Evolutionary conservation across 2,113 vertebrate genomes (phyloP).

Genomic region (Ploceus nigricollis): DNA sequence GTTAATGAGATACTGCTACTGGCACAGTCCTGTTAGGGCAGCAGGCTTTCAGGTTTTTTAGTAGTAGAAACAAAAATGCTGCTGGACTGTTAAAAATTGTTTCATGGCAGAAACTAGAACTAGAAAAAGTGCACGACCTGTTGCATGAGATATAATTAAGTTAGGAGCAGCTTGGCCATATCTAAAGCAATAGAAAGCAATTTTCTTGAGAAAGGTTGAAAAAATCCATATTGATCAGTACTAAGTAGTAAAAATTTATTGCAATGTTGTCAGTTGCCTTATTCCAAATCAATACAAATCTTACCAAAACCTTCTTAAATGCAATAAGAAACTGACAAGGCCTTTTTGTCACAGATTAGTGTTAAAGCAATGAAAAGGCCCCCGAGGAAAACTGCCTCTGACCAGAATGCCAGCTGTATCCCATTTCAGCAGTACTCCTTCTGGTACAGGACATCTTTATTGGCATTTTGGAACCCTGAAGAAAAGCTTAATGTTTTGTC

Average conservation of each 20-base stretch:
- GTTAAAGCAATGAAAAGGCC: conserved; percentile 74
- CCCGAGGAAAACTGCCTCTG: conserved; percentile 67
- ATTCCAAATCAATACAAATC: conserved; percentile 85
- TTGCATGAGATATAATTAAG: conserved; percentile 76
- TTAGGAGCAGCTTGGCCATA: conserved; percentile 57
- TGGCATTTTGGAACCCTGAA: conserved; percentile 16
- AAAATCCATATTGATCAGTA: conserved; percentile 86
- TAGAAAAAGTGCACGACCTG: conserved; percentile 65
- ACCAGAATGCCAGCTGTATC: conserved; percentile 47
- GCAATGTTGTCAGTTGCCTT: conserved; percentile 76
- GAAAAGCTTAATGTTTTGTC: not conserved
- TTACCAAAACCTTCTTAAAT: conserved; percentile 78
- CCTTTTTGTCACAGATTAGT: conserved; percentile 80
- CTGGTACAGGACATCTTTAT: conserved; percentile 26
- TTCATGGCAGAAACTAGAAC: not conserved
- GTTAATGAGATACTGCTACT: not conserved
- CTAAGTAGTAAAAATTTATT: conserved; percentile 89
- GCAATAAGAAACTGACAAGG: conserved; percentile 76
- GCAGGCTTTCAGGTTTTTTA: not conserved
- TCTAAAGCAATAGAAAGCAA: conserved; percentile 78
- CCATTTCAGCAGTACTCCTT: conserved; percentile 7
- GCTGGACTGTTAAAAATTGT: conserved; percentile 2
- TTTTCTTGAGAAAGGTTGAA: conserved; percentile 81
- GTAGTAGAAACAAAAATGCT: not conserved
- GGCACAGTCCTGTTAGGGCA: not conserved